These are phyloP conservation scores for Malthinus flaveolus DNA, from an alignment of 2,888 invertebrate species.

Conservation along the genomic window DNA sequence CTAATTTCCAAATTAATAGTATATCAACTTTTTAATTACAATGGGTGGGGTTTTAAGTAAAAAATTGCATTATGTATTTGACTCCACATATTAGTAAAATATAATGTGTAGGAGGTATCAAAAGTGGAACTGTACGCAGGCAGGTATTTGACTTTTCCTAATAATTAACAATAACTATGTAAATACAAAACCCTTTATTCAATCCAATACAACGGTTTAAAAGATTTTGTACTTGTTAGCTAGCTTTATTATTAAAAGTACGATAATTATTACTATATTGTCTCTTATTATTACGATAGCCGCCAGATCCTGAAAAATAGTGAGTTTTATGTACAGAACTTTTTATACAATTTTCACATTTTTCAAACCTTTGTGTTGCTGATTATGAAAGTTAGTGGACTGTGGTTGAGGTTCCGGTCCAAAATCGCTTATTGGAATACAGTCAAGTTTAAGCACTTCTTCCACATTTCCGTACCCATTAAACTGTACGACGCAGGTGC, in stretches of 20 bases:
- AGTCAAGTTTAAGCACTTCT: conserved; percentile 82
- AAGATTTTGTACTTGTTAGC: background rate
- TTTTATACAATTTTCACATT: background rate
- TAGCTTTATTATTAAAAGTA: background rate
- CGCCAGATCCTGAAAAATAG: conserved; percentile 12
- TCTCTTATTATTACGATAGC: conserved; percentile 13
- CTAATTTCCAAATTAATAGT: too few species aligned
- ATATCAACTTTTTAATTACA: too few species aligned
- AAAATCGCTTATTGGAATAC: conserved; percentile 64
- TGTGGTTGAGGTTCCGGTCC: background rate
- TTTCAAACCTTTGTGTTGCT: conserved; percentile 15
- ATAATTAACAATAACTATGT: too few species aligned
- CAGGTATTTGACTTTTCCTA: too few species aligned
- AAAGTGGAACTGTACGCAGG: too few species aligned
- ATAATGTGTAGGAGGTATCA: too few species aligned
- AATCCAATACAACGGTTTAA: too few species aligned
- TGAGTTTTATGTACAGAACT: background rate
- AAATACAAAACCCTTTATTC: too few species aligned
- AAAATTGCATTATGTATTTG: too few species aligned
- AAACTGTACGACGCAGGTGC: conserved; percentile 84
- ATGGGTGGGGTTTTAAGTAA: too few species aligned
- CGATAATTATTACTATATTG: conserved; percentile 10
- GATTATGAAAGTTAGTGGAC: conserved; percentile 3
- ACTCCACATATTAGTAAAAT: too few species aligned
- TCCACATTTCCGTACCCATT: conserved; percentile 89